A percentile compares a stretch with the other conserved stretches of the same genome.
Conservation (phyloP, 2,797 vertebrate species). For the Falco cherrug region DNA sequence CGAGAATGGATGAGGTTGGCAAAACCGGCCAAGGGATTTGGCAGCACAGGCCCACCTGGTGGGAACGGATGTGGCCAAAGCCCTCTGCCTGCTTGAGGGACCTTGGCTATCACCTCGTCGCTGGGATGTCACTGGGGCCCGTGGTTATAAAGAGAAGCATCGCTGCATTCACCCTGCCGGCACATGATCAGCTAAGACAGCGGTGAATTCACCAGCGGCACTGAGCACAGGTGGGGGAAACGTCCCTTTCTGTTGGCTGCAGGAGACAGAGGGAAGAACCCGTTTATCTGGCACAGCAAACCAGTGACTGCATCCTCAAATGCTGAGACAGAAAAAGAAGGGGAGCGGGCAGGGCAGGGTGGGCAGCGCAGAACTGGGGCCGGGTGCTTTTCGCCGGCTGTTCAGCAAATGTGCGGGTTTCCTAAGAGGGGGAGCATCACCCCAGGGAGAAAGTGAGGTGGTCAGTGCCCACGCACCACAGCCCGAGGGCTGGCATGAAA, state of each 20-base stretch:
- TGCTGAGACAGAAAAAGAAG: neutral
- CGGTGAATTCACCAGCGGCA: neutral
- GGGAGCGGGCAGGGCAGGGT: neutral
- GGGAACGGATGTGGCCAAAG: neutral
- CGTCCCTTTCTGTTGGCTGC: neutral
- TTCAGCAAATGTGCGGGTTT: neutral
- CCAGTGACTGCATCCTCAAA: neutral
- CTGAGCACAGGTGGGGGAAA: neutral
- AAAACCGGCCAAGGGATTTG: neutral
- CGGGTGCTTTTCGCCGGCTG: neutral
- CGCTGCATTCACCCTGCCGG: neutral
- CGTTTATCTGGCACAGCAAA: neutral
- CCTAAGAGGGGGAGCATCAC: neutral
- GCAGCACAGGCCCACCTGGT: neutral
- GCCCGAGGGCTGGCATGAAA: neutral
- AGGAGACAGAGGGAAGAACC: neutral
- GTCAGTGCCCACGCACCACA: neutral
- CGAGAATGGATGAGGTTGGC: constrained; percentile 26
- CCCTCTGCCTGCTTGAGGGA: neutral
- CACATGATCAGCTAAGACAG: neutral
- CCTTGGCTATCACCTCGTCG: neutral
- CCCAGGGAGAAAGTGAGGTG: neutral
- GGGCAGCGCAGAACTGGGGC: neutral
- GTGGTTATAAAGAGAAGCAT: neutral
- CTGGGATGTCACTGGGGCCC: neutral